Percentiles rank a stretch among this genome's conserved stretches.
Evolutionary conservation across 2,888 invertebrate species (phyloP).

Genomic region (Carabus problematicus): DNA sequence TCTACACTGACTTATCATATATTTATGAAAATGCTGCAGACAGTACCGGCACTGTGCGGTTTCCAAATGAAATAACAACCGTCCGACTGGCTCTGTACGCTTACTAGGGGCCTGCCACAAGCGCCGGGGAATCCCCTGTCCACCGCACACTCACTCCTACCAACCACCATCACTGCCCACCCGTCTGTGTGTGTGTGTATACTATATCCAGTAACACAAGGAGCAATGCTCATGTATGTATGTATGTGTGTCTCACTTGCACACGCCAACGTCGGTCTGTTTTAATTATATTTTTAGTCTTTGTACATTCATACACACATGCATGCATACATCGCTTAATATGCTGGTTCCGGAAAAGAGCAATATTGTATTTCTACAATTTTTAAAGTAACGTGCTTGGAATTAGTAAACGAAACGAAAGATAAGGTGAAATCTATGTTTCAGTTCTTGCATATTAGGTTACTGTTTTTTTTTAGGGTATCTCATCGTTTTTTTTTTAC

Average conservation of each 20-base stretch:
- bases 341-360: background rate
- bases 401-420: constrained; percentile 32
- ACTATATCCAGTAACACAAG: too few species aligned
- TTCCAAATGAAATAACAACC: constrained; percentile 39
- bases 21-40: constrained; percentile 38
- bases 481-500: too few species aligned
- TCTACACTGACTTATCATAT: constrained; percentile 34
- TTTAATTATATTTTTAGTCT: constrained; percentile 40
- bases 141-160: background rate
- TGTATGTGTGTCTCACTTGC: background rate
- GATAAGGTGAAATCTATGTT: constrained; percentile 23
- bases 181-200: too few species aligned
- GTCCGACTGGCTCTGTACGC: constrained; percentile 16
- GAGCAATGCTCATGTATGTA: background rate
- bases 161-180: background rate
- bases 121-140: constrained; percentile 8
- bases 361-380: constrained; percentile 38
- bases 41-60: constrained; percentile 28
- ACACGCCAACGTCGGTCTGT: constrained; percentile 22
- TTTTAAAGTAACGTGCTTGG: constrained; percentile 35
- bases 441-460: too few species aligned
- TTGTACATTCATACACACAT: constrained; percentile 16
- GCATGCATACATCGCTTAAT: background rate
- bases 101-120: too few species aligned
- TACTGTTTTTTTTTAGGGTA: too few species aligned